Evolutionary conservation across 1,140 invertebrate genomes (phyloP), one percentile per base, ranked within the genome.

Genomic region (Drosophila pandora): DNA sequence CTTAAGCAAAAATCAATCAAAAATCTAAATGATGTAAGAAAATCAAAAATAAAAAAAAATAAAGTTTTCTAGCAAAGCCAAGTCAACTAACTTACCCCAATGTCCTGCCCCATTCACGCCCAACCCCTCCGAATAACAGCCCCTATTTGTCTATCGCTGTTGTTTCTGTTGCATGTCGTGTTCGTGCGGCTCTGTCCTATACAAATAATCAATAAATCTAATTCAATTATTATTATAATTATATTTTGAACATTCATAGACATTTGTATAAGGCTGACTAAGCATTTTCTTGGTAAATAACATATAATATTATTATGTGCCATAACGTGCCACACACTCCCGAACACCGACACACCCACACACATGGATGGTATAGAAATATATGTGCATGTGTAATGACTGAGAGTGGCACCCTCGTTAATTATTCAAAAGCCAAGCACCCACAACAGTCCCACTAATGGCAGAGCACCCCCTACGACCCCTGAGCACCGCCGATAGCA

Each of bases 201-300:
- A 88, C 84, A 88, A 88, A 89, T 89, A 88, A 88, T 88, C 84
- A 88, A 88, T 88, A 88, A 88, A 88, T 88, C 83, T 88, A 88
- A 88, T 88, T 88, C 83, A 88, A 88, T 88, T 87, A 87, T 87
- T 87, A 87, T 87, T 87, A 87, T 87, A 87, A 89, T 87, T 88
- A 88, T 88, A 89, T 89, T 88, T 87, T 87, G 83, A 87, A 87
- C 83, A 87, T 87, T 88, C 82, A 88, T 83, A 87, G 83, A 87
- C 84, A 88, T 88, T 88, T 88, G 83, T 88, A 88, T 88, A 88
- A 88, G 83, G 76, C 84, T 89, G 84, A 89, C 83, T 88, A 88
- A 88, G 83, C 83, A 88, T 77, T 88, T 88, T 88, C 83, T 89
- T 88, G 70, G 84, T 89, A 88, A 89, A 88, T 88, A 88, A 87